Evolutionary conservation across 2,888 invertebrate species (phyloP), one percentile per base, ranked within the genome.

Genomic region (Acronicta alni): DNA sequence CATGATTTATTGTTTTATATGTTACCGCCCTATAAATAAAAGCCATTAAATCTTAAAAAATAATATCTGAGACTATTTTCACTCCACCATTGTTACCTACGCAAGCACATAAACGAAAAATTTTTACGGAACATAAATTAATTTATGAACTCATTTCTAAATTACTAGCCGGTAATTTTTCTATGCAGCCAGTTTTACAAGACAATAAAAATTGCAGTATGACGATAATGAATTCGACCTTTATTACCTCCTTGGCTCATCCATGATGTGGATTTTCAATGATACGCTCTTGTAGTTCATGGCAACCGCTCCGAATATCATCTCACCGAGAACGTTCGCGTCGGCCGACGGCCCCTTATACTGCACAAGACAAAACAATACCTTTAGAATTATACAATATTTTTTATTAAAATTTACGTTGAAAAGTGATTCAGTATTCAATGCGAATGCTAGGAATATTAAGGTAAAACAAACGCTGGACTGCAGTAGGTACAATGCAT

Each of bases 291-390:
- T 96, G 90, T 96, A 98, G 73, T 97, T 97, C 97, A 98, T 97
- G 2, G 98, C 97, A 49, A 98, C 97, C 2, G 98, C 97, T 8
- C 98, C 98, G 88, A 98, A 98, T 79, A 98, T 97, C 97, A 98
- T 98, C 95, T 98, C 98, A 75, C 98, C 97, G 84, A 98, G 95
- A 68, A 96, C 95, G 71, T 95, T 95, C 58, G 97, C 96, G 86
- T 98, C 98, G 71, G 92, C 80, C 75, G 95, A 91, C 58, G 96
- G 95, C 43, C 96, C 96, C 81, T 95, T 95, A 85, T 96, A 96
- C 97, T 97, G 86, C 16, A 89, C 85, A 44, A 47, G 32, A 74
- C 17, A 56, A 62, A 47, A 72, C 4, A 58, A 53, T 30, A 49
- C 10, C 51, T 41, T 32, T n/a, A 46, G 9, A 15, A 35, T 35